Evolutionary conservation across 30 jellyfish, hydroid and myxozoan genomes (phyloP).

Genomic region (Hydra vulgaris): DNA sequence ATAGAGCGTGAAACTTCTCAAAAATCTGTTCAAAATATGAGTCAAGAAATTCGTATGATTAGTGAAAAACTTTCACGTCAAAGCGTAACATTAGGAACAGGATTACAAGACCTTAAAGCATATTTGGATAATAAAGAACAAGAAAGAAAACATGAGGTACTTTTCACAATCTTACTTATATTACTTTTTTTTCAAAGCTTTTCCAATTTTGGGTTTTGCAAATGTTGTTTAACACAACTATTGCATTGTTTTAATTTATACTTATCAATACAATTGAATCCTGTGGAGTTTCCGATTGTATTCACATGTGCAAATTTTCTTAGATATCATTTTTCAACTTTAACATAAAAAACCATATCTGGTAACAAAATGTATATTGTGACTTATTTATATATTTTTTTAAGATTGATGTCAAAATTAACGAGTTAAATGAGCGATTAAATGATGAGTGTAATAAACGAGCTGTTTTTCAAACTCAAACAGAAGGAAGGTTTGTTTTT

Average conservation of each 20-base stretch:
- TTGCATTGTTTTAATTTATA: no score
- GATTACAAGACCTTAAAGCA: slow-evolving; percentile 20
- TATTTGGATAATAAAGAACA: slow-evolving; percentile 23
- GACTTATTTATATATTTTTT: not conserved
- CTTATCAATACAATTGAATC: no score
- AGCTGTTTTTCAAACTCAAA: slow-evolving; percentile 23
- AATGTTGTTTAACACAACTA: no score
- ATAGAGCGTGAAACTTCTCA: slow-evolving; percentile 22
- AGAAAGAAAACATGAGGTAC: slow-evolving; percentile 24
- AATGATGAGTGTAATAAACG: not conserved
- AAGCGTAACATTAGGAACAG: slow-evolving; percentile 25
- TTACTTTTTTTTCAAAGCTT: no score
- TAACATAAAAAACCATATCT: not conserved
- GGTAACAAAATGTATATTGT: not conserved
- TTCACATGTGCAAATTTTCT: no score
- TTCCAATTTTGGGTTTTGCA: no score
- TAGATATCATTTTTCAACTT: not conserved
- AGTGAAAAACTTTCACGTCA: slow-evolving; percentile 23
- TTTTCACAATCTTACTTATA: no score
- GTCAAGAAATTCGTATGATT: slow-evolving; percentile 22
- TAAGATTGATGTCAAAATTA: not conserved
- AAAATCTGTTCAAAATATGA: not conserved
- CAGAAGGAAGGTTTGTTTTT: slow-evolving; percentile 27
- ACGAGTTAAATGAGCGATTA: slow-evolving; percentile 17
- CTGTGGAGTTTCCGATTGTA: no score